Conservation (phyloP, 2,797 vertebrate species). For the Schizopygopsis pylzovi region DNA sequence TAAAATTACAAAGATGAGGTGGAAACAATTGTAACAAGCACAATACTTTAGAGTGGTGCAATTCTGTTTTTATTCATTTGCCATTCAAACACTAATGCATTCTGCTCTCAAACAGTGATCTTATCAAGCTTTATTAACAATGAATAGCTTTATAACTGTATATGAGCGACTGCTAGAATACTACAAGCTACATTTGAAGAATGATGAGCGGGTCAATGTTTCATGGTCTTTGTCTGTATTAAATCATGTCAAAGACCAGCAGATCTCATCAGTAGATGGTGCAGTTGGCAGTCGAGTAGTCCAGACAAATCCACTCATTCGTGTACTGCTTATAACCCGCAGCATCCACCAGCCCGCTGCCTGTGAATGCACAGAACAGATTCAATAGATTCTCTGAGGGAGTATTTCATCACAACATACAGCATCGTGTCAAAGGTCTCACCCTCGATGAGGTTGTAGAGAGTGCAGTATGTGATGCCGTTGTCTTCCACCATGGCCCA, state of each 20-base stretch:
- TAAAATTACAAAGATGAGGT: too few species aligned
- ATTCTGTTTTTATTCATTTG: too few species aligned
- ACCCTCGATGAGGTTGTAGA: slow-evolving; percentile 55
- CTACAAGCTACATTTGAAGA: not conserved
- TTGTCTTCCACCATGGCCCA: slow-evolving; percentile 49
- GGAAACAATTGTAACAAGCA: too few species aligned
- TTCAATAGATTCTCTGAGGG: not conserved
- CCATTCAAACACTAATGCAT: not conserved
- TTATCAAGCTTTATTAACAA: not conserved
- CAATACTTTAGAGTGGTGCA: too few species aligned
- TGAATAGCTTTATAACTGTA: not conserved
- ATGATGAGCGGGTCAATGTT: not conserved
- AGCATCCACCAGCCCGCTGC: slow-evolving; percentile 56
- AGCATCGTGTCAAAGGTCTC: not conserved
- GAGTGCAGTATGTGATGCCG: slow-evolving; percentile 64
- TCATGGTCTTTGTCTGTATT: not conserved
- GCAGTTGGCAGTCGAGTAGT: slow-evolving; percentile 61
- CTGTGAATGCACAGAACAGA: slow-evolving; percentile 53
- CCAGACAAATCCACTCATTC: slow-evolving; percentile 61
- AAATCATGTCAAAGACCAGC: not conserved
- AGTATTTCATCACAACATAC: not conserved
- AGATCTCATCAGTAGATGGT: slow-evolving; percentile 55
- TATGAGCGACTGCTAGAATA: not conserved
- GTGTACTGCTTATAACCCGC: slow-evolving; percentile 53
- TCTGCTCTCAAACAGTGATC: too few species aligned